These are phyloP conservation scores for Stenotaenia linearis DNA, from an alignment of 2,888 invertebrate species.

Conservation along the genomic window DNA sequence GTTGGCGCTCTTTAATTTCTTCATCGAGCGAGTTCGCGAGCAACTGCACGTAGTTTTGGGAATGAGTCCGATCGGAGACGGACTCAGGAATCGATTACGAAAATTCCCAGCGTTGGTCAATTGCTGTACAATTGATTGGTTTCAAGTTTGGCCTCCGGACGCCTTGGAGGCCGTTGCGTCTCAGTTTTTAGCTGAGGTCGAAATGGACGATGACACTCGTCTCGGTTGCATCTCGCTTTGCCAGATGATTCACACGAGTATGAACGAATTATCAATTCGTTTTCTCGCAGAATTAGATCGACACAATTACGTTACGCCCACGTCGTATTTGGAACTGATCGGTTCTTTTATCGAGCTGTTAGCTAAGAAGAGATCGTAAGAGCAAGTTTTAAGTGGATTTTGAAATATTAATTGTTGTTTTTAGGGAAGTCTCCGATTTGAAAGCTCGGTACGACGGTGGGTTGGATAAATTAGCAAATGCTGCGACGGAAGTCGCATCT, in stretches of 20 bases:
- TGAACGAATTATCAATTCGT: conserved; percentile 62
- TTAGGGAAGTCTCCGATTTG: conserved; percentile 46
- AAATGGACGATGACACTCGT: conserved; percentile 64
- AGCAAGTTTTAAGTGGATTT: not conserved
- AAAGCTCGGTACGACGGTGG: conserved; percentile 49
- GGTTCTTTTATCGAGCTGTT: conserved; percentile 79
- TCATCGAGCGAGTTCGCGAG: conserved; percentile 78
- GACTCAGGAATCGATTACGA: conserved; percentile 71
- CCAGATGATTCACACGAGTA: conserved; percentile 80
- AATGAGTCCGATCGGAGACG: conserved; percentile 86
- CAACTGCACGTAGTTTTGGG: conserved; percentile 83
- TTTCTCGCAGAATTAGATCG: conserved; percentile 53
- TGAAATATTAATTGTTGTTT: no score
- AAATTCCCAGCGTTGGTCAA: conserved; percentile 91
- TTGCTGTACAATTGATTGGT: conserved; percentile 95
- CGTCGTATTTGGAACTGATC: conserved; percentile 85
- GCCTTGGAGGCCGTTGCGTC: conserved; percentile 80
- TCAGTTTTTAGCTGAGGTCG: conserved; percentile 69
- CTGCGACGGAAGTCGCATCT: conserved; percentile 47
- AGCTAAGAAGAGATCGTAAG: conserved; percentile 67
- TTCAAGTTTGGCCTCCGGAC: conserved; percentile 93
- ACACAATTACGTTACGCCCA: conserved; percentile 85
- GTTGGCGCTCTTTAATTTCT: conserved; percentile 83
- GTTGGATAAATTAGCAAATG: conserved; percentile 48
- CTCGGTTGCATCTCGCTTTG: conserved; percentile 78